These are phyloP conservation scores for Poecilus cupreus DNA, from an alignment of 2,888 invertebrate species.

Conservation along the genomic window DNA sequence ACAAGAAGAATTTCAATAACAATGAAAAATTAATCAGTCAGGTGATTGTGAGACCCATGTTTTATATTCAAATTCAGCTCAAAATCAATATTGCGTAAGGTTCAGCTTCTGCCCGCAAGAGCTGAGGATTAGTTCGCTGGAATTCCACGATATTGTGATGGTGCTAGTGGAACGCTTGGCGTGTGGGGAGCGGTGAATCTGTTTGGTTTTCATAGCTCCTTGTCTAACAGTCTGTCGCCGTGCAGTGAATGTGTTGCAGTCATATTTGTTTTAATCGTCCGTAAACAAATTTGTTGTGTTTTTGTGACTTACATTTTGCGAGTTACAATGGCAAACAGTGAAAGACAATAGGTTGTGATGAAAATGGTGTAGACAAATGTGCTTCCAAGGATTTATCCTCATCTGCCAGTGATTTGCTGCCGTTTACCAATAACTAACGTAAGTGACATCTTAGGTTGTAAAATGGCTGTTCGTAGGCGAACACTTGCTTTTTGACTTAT, in stretches of 20 bases:
- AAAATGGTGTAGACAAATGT: constrained; percentile 55
- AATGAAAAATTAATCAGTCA: constrained; percentile 2
- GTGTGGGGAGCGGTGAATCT: constrained; percentile 41
- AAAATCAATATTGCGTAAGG: constrained; percentile 7
- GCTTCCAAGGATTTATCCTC: constrained; percentile 43
- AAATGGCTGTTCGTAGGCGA: constrained; percentile 56
- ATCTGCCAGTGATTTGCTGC: constrained; percentile 35
- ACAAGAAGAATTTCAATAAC: neutral
- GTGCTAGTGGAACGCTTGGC: neutral
- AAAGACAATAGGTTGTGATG: constrained; percentile 44
- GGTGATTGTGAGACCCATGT: neutral
- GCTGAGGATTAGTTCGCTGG: neutral
- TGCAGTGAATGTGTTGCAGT: constrained; percentile 40
- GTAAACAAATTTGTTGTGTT: constrained; percentile 56
- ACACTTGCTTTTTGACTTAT: constrained; percentile 19
- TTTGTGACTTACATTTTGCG: constrained; percentile 23
- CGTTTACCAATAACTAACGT: constrained; percentile 56
- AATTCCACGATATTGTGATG: constrained; percentile 11
- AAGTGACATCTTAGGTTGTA: constrained; percentile 55
- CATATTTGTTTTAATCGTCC: constrained; percentile 41
- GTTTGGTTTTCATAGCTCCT: constrained; percentile 46
- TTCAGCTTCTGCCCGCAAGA: constrained; percentile 36
- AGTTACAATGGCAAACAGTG: constrained; percentile 42
- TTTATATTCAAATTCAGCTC: neutral
- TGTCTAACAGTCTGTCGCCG: constrained; percentile 51